Base-by-base conservation (phyloP, 2,797 vertebrate species). In the Eulemur rubriventer region DNA sequence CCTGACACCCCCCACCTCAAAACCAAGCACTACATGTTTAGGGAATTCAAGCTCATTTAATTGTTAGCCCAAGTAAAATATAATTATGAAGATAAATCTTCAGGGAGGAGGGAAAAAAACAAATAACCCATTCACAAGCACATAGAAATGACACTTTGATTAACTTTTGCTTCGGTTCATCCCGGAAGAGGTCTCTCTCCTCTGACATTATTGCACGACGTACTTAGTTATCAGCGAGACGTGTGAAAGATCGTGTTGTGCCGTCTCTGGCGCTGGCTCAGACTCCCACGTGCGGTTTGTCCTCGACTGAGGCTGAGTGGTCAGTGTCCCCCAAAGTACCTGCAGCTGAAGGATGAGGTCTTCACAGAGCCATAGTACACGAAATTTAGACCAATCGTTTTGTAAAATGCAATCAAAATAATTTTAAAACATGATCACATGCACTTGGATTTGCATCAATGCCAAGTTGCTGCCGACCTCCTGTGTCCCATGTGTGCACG, bases 201-300 rank as follows among this genome's bases (percentile, higher is more conserved):
- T 17, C 0, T 7, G 70, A 13, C 18, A 6, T 43, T 33, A 7
- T 17, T 33, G 2, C 1, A 4, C 0, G 4, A 41, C 2, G 13
- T 17, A 16, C 30, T n/a, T 55, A 11, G 24, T 11, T 11, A 1
- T 8, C 2, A 4, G 9, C 24, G 18, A 13, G 30, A 16, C 0
- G 0, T 0, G 7, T 7, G 33, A 12, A 24, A 22, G 7, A 2
- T 1, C 0, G 1, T 7, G 4, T 12, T 2, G 6, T 10, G 61
- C 6, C 1, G 5, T 8, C 41, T 46, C 24, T 20, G 26, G 5
- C 18, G 7, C 2, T 1, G 46, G 41, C 22, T 43, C 61, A 41
- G 78, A 30, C 79, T 33, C 79, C 26, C 18, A 10, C 0, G 0
- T 10, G 8, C 18, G 16, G 78, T 2, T 2, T 0, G 4, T 1